Base-by-base conservation (phyloP, 2,113 vertebrate species). In the Brienomyrus brachyistius region DNA sequence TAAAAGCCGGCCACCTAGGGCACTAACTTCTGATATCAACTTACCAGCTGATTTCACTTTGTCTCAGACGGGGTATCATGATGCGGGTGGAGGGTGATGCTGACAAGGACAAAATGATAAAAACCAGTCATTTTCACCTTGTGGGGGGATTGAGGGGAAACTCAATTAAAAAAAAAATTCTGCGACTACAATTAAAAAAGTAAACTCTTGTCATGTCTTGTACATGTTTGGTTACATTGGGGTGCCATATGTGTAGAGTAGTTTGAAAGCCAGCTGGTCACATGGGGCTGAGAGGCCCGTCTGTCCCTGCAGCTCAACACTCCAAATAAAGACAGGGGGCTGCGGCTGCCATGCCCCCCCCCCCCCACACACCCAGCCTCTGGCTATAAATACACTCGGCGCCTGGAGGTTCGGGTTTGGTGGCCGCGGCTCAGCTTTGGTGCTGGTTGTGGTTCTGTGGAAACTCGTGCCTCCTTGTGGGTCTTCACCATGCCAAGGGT, bases 311-410 rank as follows among this genome's bases (percentile, higher is more conserved):
- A 94, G 93, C 91, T 95, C 91, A 90, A 92, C 92, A 89, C 45
- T 91, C 96, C 96, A 97, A 97, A 97, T 97, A 97, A 96, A 98
- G 97, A 90, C 91, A 96, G 96, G 96, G 94, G 94, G 94, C 94
- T 35, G 70, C 91, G 92, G 91, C 92, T 90, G 93, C 92, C 91
- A 90, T 91, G 92, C 90, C 88, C 91, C 90, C 91, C 92, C 87
- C 40, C 90, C 91, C 92, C 86, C 31, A 0, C 31, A 31, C 31
- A 31, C 31, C 31, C 31, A 40, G 40, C 40, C 40, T 40, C 40
- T 47, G 93, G 92, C 95, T 97, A 97, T 97, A 97, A 97, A 97
- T 96, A 97, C 89, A 89, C 95, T 95, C 92, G 85, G 93, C 86
- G 94, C 89, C 92, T 90, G 88, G 92, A 92, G 91, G 85, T 91